A percentile compares a stretch with the other conserved stretches of the same genome.
These are phyloP conservation scores for Pandemis corylana DNA, from an alignment of 2,888 invertebrate genomes.

Conservation along the genomic window DNA sequence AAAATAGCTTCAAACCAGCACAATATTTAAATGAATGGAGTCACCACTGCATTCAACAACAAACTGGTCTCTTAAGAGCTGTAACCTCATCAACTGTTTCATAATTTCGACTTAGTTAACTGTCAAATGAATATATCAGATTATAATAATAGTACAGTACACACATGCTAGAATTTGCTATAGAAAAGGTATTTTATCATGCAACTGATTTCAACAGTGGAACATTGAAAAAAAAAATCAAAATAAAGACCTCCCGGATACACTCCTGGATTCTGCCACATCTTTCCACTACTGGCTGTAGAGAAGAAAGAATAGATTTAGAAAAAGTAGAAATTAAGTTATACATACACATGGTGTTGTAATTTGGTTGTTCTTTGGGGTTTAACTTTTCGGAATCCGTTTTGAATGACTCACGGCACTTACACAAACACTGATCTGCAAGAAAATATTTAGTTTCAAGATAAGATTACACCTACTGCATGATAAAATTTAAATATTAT, in stretches of 20 bases:
- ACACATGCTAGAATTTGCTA: background rate
- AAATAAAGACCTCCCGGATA: slow-evolving; percentile 76
- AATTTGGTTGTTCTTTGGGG: slow-evolving; percentile 73
- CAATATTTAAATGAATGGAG: background rate
- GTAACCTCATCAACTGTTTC: background rate
- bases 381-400: slow-evolving; percentile 76
- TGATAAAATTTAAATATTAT: slow-evolving; percentile 2
- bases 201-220: slow-evolving; percentile 26
- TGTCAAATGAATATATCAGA: too few relatives aligned
- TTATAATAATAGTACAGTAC: background rate
- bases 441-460: slow-evolving; percentile 45
- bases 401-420: slow-evolving; percentile 59
- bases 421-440: slow-evolving; percentile 58
- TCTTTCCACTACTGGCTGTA: slow-evolving; percentile 59
- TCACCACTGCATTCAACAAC: background rate
- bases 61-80: background rate
- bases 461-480: slow-evolving; percentile 15
- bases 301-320: slow-evolving; percentile 55
- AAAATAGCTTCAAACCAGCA: background rate
- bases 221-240: slow-evolving; percentile 47
- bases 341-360: slow-evolving; percentile 84
- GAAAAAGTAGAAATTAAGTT: slow-evolving; percentile 46
- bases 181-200: slow-evolving; percentile 24
- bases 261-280: slow-evolving; percentile 81
- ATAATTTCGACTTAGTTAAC: too few relatives aligned